phyloP scores from a whole-genome alignment of 1,140 invertebrate genomes.

The Venturia canescens region DNA sequence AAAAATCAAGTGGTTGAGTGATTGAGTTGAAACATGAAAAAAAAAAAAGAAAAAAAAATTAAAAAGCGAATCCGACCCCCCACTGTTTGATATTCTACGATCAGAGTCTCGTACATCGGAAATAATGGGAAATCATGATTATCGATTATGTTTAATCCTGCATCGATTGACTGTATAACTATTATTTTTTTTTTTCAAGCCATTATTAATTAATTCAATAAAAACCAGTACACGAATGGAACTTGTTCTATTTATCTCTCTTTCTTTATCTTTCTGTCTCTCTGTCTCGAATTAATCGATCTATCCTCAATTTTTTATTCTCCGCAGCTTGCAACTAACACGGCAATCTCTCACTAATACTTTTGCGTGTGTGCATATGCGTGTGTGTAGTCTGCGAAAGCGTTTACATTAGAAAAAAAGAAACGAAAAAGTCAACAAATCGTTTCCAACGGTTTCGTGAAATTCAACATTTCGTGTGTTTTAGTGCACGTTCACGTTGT shows the following conservation, averaged over 20 bases:
- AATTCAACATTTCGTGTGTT: background rate
- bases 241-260: constrained; percentile 66
- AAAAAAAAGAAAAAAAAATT: constrained; percentile 21
- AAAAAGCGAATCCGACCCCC: background rate
- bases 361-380: background rate
- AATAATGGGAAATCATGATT: constrained; percentile 18
- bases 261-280: too few species aligned
- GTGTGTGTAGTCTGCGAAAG: constrained; percentile 5
- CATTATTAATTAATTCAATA: constrained; percentile 64
- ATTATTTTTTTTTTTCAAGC: constrained; percentile 1
- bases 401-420: background rate
- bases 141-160: constrained; percentile 48
- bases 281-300: constrained; percentile 35
- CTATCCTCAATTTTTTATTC: constrained; percentile 51
- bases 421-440: background rate
- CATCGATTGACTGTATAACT: constrained; percentile 34
- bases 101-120: background rate
- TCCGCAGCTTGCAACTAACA: constrained; percentile 72
- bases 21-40: too few species aligned
- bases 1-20: too few species aligned
- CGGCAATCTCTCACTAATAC: constrained; percentile 69
- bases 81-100: constrained; percentile 41
- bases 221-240: constrained; percentile 65
- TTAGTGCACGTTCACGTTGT: constrained; percentile 19
- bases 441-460: background rate